Evolutionary conservation across 2,797 vertebrate species (phyloP).

Genomic region (Leucoraja ocellata): DNA sequence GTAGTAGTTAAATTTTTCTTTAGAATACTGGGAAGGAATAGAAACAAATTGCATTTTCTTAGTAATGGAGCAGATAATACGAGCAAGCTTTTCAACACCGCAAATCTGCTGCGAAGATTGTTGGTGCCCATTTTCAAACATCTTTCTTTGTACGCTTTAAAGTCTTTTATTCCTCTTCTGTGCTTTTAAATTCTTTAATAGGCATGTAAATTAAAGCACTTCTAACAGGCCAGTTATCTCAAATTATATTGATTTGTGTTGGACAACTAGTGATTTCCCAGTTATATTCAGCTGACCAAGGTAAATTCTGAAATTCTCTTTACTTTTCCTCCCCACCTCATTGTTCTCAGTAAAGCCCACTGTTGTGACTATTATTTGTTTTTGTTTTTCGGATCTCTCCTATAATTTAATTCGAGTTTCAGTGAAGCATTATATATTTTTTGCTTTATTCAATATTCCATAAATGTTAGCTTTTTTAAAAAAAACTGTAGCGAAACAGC

Average conservation of each 20-base stretch:
- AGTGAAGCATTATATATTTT: neutral
- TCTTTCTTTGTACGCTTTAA: neutral
- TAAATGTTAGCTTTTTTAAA: too few relatives aligned
- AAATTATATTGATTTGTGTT: neutral
- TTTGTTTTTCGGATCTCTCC: neutral
- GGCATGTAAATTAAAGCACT: neutral
- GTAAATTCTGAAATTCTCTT: neutral
- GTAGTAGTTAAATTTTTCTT: neutral
- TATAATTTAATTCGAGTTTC: neutral
- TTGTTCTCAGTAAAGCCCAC: too few relatives aligned
- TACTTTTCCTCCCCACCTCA: too few relatives aligned
- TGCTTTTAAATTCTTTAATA: neutral
- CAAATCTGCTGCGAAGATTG: neutral
- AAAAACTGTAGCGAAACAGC: too few relatives aligned
- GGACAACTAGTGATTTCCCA: neutral
- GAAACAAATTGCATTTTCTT: neutral
- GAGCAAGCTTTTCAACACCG: neutral
- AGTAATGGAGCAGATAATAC: neutral
- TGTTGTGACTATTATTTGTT: too few relatives aligned
- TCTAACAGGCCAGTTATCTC: neutral
- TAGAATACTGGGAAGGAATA: neutral
- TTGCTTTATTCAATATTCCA: neutral
- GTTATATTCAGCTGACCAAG: neutral
- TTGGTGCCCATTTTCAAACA: neutral
- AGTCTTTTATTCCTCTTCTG: neutral